A percentile compares a stretch with the other conserved stretches of the same genome.
phyloP scores from a whole-genome alignment of 2,113 vertebrate species.

The Geococcyx californianus region DNA sequence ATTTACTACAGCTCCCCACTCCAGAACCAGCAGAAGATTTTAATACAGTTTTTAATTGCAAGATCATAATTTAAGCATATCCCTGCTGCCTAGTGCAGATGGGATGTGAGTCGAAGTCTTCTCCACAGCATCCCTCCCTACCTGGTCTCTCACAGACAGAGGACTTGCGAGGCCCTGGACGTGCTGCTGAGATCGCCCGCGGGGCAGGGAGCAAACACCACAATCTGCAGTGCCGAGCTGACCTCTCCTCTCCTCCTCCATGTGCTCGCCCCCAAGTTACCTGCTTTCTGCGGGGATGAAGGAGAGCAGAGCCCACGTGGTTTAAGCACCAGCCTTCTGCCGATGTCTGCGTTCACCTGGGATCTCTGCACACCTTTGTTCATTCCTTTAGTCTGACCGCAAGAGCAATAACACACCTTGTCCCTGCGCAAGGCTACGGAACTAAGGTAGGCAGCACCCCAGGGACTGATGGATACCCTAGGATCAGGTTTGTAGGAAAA shows the following conservation, averaged over 20 bases:
- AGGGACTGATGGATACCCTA: neutral
- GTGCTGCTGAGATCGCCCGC: neutral
- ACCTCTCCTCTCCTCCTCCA: neutral
- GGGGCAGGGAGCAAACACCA: neutral
- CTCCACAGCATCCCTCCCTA: neutral
- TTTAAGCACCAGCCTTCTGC: neutral
- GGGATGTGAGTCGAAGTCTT: neutral
- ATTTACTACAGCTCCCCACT: slow-evolving; percentile 57
- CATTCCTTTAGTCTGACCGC: neutral
- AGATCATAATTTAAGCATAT: slow-evolving; percentile 58
- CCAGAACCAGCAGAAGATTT: slow-evolving; percentile 44
- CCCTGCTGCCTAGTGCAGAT: neutral
- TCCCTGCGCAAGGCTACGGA: neutral
- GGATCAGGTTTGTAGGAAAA: neutral
- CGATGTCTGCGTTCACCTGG: neutral
- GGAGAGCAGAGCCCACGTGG: neutral
- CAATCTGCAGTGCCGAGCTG: neutral
- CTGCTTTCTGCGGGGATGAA: neutral
- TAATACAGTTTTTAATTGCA: slow-evolving; percentile 65
- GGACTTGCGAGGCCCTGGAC: neutral
- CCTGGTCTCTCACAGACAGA: neutral
- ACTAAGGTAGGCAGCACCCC: fast-evolving
- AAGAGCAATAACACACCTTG: neutral
- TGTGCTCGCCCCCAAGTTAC: neutral
- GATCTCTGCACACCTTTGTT: neutral